phyloP scores from a whole-genome alignment of 2,888 invertebrate genomes.

The Keiferia lycopersicella region DNA sequence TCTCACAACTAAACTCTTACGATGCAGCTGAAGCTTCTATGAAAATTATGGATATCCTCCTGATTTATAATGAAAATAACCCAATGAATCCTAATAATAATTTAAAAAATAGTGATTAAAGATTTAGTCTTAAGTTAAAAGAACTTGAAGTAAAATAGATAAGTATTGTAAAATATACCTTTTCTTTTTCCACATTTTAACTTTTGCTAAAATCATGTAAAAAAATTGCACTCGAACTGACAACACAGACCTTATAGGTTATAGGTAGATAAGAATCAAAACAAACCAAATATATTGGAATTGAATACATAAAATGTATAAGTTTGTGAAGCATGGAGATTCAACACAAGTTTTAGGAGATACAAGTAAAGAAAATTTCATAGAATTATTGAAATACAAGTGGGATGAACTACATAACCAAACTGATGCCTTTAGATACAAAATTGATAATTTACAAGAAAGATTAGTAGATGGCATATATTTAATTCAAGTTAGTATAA shows the following conservation, averaged over 20 bases:
- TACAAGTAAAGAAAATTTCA: slow-evolving; percentile 31
- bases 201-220: not conserved
- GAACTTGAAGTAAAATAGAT: not conserved
- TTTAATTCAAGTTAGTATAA: slow-evolving; percentile 55
- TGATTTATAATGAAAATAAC: slow-evolving; percentile 62
- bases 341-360: not conserved
- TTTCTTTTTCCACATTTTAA: not conserved
- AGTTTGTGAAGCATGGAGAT: not conserved
- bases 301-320: slow-evolving; percentile 17
- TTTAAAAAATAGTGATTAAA: slow-evolving; percentile 29
- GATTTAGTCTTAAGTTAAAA: not conserved
- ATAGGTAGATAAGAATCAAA: slow-evolving; percentile 11
- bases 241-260: not conserved
- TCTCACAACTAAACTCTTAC: slow-evolving; percentile 60
- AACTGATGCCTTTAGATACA: slow-evolving; percentile 60
- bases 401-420: slow-evolving; percentile 58
- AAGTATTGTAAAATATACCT: no score
- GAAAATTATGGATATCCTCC: slow-evolving; percentile 63
- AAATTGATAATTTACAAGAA: slow-evolving; percentile 53
- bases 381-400: slow-evolving; percentile 46
- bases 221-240: not conserved
- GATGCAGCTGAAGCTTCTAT: slow-evolving; percentile 57
- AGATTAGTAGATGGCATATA: slow-evolving; percentile 53
- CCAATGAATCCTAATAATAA: slow-evolving; percentile 64
- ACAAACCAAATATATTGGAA: not conserved